These are phyloP conservation scores for Pseudopleuronectes americanus DNA, from an alignment of 2,797 vertebrate genomes.

Conservation along the genomic window DNA sequence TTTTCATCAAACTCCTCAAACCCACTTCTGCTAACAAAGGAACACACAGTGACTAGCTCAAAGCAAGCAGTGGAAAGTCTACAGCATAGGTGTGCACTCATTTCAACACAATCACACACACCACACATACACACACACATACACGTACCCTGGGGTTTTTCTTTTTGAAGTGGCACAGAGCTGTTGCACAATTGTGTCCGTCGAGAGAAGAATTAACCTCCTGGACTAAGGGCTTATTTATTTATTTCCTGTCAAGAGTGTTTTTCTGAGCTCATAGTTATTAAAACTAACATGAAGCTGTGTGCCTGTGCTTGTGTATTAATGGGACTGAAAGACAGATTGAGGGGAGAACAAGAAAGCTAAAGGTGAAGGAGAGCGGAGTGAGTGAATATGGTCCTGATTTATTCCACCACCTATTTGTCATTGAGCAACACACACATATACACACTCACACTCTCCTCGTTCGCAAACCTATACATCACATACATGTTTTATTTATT, in stretches of 20 bases:
- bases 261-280: slow-evolving; percentile 17
- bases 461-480: slow-evolving; percentile 29
- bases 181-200: slow-evolving; percentile 22
- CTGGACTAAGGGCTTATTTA: slow-evolving; percentile 30
- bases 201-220: slow-evolving; percentile 51
- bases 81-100: background rate
- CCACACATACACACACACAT: slow-evolving; percentile 2
- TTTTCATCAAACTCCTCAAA: slow-evolving; percentile 1
- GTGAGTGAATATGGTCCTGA: slow-evolving; percentile 48
- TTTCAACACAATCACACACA: background rate
- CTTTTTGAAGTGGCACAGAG: slow-evolving; percentile 23
- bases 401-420: slow-evolving; percentile 56
- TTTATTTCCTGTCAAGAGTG: slow-evolving; percentile 17
- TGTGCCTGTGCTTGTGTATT: too few species aligned
- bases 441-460: background rate
- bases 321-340: slow-evolving; percentile 16
- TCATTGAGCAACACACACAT: slow-evolving; percentile 18
- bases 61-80: slow-evolving; percentile 10
- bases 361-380: slow-evolving; percentile 11
- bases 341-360: slow-evolving; percentile 18
- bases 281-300: too few species aligned
- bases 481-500: slow-evolving; percentile 33
- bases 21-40: slow-evolving; percentile 28
- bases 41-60: background rate
- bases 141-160: background rate